phyloP scores from a whole-genome alignment of 2,113 vertebrate species.

The Elachura formosa region DNA sequence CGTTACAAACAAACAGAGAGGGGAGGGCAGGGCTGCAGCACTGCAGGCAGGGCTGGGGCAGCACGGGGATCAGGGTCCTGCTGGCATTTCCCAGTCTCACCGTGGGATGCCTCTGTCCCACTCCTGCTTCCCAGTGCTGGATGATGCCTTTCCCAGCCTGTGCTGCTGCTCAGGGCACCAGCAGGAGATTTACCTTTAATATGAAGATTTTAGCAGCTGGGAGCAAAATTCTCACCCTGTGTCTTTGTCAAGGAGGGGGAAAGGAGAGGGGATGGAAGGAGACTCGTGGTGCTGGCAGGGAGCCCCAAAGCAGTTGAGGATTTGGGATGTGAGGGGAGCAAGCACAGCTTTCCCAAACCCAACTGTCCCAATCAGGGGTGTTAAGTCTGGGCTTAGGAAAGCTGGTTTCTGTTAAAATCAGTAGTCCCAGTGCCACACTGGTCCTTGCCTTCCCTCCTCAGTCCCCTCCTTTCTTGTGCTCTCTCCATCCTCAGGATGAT shows the following conservation, averaged over 20 bases:
- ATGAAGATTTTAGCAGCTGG: not conserved
- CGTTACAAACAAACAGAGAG: not conserved
- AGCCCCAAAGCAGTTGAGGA: fast-evolving
- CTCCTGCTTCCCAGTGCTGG: not conserved
- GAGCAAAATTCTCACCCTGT: not conserved
- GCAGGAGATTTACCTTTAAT: fast-evolving
- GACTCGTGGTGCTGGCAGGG: not conserved
- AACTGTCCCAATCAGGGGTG: fast-evolving
- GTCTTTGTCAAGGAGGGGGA: not conserved
- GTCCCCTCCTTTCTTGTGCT: no score
- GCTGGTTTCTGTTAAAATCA: fast-evolving
- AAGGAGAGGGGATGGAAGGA: fast-evolving
- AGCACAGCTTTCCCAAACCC: not conserved
- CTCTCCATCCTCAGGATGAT: not conserved
- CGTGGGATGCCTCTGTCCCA: not conserved
- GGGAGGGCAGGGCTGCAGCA: not conserved
- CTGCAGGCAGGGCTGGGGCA: not conserved
- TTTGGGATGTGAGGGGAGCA: not conserved
- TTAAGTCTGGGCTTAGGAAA: not conserved
- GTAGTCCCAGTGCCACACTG: fast-evolving
- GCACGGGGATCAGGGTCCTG: not conserved
- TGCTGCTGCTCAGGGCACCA: fast-evolving
- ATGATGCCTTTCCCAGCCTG: not conserved
- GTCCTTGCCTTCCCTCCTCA: not conserved
- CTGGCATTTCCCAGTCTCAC: not conserved